Evolutionary conservation across 2,888 invertebrate species (phyloP).

Genomic region (Podabrus alpinus): DNA sequence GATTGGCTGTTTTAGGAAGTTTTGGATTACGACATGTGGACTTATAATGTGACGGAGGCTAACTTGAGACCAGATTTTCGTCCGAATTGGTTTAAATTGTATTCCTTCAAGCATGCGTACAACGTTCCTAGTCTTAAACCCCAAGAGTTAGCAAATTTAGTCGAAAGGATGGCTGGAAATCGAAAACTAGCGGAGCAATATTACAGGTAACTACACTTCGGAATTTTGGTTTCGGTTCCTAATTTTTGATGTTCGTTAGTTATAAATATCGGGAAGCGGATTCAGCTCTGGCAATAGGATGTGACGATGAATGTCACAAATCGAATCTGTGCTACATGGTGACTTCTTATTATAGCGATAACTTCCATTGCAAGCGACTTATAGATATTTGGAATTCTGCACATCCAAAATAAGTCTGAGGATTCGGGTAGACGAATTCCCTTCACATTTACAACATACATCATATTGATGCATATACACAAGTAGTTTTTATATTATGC

Average conservation of each 20-base stretch:
- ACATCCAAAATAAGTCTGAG: neutral
- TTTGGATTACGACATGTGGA: constrained; percentile 69
- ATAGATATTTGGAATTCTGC: neutral
- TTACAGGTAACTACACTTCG: constrained; percentile 40
- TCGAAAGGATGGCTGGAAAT: constrained; percentile 50
- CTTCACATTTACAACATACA: too few relatives aligned
- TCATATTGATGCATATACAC: neutral
- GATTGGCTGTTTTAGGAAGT: constrained; percentile 57
- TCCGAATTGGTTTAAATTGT: constrained; percentile 75
- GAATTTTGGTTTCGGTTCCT: neutral
- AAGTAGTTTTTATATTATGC: neutral
- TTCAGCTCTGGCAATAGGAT: constrained; percentile 26
- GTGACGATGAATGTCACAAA: constrained; percentile 29
- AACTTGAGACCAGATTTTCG: constrained; percentile 60
- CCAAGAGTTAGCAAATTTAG: constrained; percentile 51
- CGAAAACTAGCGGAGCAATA: constrained; percentile 49
- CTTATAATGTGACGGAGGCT: constrained; percentile 74
- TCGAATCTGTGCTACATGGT: constrained; percentile 58
- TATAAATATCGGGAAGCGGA: constrained; percentile 26
- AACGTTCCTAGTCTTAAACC: constrained; percentile 52
- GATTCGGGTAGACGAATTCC: too few relatives aligned
- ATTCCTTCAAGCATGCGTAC: constrained; percentile 70
- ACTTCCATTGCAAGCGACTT: constrained; percentile 42
- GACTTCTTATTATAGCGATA: constrained; percentile 58
- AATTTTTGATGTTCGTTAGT: neutral